These are phyloP conservation scores for Schrankia costaestrigalis DNA, from an alignment of 2,888 invertebrate species.

Conservation along the genomic window DNA sequence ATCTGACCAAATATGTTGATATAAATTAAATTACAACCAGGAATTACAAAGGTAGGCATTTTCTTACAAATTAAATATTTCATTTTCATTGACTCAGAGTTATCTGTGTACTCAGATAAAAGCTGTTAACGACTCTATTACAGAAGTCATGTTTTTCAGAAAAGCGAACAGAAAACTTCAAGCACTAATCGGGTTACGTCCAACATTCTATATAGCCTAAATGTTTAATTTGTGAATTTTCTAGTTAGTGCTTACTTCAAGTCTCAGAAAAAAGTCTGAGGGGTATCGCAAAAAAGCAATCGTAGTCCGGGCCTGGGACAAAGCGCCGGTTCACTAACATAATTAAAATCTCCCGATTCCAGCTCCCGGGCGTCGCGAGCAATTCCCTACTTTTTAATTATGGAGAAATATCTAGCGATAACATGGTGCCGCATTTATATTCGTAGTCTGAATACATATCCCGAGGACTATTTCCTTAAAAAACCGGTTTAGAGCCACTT, in stretches of 20 bases:
- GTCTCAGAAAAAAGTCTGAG: constrained; percentile 38
- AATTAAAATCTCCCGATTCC: constrained; percentile 51
- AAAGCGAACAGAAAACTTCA: constrained; percentile 14
- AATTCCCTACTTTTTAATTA: constrained; percentile 45
- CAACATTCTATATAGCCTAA: constrained; percentile 22
- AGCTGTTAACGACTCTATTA: background rate
- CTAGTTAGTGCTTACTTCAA: constrained; percentile 45
- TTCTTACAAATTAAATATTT: too few species aligned
- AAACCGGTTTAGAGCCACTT: too few species aligned
- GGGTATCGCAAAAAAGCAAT: constrained; percentile 48
- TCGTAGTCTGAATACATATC: constrained; percentile 17
- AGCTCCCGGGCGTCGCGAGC: constrained; percentile 37
- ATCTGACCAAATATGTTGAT: too few species aligned
- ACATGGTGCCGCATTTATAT: constrained; percentile 26
- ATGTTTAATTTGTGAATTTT: constrained; percentile 41
- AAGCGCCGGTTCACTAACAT: constrained; percentile 50
- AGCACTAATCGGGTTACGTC: constrained; percentile 25
- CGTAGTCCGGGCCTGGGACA: constrained; percentile 37
- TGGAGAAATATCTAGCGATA: constrained; percentile 39
- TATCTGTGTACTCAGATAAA: too few species aligned
- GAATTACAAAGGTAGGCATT: too few species aligned
- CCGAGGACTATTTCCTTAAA: constrained; percentile 8
- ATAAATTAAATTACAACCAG: too few species aligned
- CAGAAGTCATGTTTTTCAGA: constrained; percentile 11
- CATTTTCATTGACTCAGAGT: too few species aligned